Conservation (phyloP, 2,113 vertebrate species). For the Diadophis punctatus region DNA sequence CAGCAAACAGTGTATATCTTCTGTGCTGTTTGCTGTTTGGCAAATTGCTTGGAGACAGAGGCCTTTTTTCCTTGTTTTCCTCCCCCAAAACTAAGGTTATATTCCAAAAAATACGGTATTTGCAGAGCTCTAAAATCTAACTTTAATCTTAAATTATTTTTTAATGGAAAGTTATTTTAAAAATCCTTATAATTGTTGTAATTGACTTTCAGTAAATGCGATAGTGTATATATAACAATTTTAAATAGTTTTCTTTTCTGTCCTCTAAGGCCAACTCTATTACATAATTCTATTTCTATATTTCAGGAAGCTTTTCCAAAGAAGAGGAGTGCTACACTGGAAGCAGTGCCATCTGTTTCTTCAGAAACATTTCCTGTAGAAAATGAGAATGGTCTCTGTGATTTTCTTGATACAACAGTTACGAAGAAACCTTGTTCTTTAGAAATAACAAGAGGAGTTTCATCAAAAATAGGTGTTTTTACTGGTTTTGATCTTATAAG, state of each 20-base stretch:
- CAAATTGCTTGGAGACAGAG: too few relatives aligned
- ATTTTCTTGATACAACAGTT: conserved; percentile 84
- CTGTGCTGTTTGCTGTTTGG: too few relatives aligned
- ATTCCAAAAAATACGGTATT: too few relatives aligned
- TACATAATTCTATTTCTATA: conserved; percentile 40
- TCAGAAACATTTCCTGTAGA: conserved; percentile 85
- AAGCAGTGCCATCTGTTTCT: conserved; percentile 81
- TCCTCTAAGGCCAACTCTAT: conserved; percentile 35
- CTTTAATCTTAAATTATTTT: not conserved
- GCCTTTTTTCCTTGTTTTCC: too few relatives aligned
- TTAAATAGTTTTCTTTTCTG: conserved; percentile 19
- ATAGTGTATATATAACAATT: conserved; percentile 3
- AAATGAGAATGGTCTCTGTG: conserved; percentile 87
- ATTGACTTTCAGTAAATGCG: not conserved
- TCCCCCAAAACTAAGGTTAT: too few relatives aligned
- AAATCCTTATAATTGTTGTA: not conserved
- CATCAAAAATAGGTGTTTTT: conserved; percentile 80
- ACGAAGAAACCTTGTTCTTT: conserved; percentile 93
- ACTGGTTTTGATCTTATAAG: conserved; percentile 6
- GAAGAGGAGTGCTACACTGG: conserved; percentile 76
- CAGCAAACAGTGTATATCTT: too few relatives aligned
- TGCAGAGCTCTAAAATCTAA: not conserved
- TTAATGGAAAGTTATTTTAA: not conserved
- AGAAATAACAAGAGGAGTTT: conserved; percentile 80
- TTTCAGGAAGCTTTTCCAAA: conserved; percentile 82